phyloP scores from a whole-genome alignment of 1,140 invertebrate genomes.

The Sarcophaga peregrina region DNA sequence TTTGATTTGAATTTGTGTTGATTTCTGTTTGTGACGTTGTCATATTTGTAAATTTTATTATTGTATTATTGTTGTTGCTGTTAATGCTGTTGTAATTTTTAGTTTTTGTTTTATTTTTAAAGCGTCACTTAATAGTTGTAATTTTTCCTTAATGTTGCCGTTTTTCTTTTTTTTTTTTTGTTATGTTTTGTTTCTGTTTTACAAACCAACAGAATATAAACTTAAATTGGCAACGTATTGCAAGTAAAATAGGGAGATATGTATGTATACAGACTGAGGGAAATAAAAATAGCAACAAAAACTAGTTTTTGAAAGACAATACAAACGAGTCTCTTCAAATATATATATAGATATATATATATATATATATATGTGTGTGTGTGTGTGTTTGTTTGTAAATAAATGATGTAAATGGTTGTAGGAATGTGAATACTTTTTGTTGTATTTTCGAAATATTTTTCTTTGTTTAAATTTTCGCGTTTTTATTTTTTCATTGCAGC shows the following conservation, averaged over 20 bases:
- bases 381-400: not conserved
- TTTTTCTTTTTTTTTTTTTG: not conserved
- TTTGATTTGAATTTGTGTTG: constrained; percentile 35
- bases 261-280: too few species aligned
- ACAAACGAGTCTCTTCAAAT: not conserved
- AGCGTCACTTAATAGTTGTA: not conserved
- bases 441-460: not conserved
- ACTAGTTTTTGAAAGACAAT: constrained; percentile 3
- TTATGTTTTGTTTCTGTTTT: too few species aligned
- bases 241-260: not conserved
- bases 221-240: not conserved
- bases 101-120: not conserved
- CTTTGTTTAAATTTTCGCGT: not conserved
- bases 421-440: not conserved
- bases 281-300: not conserved
- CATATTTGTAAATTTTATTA: constrained; percentile 9
- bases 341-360: too few species aligned
- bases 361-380: not conserved
- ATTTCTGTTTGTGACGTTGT: constrained; percentile 36
- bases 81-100: not conserved
- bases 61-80: not conserved
- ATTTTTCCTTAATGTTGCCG: not conserved
- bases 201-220: not conserved
- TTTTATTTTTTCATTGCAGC: constrained; percentile 18
- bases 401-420: constrained; percentile 1